Percentiles rank a stretch among this genome's conserved stretches.
These are phyloP conservation scores for Drosophila tropicalis DNA, from an alignment of 1,140 invertebrate species.

Conservation along the genomic window DNA sequence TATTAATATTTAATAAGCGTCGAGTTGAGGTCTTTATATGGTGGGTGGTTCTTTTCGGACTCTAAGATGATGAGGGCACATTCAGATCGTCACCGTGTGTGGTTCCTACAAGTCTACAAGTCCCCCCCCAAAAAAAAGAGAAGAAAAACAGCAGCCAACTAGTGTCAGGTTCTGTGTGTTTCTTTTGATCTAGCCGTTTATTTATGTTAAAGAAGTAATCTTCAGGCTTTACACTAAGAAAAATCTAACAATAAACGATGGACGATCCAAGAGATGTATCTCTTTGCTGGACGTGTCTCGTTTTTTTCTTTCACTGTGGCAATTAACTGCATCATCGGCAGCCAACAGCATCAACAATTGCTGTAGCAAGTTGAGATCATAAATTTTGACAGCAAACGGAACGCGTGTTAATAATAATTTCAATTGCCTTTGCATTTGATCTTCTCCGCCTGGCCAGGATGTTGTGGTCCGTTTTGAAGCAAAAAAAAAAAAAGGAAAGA, in stretches of 20 bases:
- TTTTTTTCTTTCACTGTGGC: constrained; percentile 22
- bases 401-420: constrained; percentile 65
- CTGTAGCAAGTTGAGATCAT: constrained; percentile 63
- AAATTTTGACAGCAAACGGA: constrained; percentile 76
- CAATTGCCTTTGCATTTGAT: constrained; percentile 55
- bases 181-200: constrained; percentile 57
- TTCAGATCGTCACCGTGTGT: constrained; percentile 52
- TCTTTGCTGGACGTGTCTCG: background rate
- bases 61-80: constrained; percentile 53
- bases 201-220: constrained; percentile 56
- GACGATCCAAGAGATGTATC: no score
- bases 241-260: background rate
- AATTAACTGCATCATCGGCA: constrained; percentile 46
- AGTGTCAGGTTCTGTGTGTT: constrained; percentile 18
- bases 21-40: constrained; percentile 58
- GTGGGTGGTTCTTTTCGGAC: constrained; percentile 30
- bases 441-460: constrained; percentile 62
- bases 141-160: constrained; percentile 22
- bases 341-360: constrained; percentile 50
- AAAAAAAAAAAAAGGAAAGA: constrained; percentile 21
- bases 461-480: constrained; percentile 57
- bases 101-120: constrained; percentile 19
- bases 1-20: constrained; percentile 66
- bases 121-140: background rate
- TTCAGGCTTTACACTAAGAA: constrained; percentile 32